Evolutionary conservation across 2,797 vertebrate species (phyloP), one percentile per base, ranked within the genome.

Genomic region (Thalassophryne amazonica): DNA sequence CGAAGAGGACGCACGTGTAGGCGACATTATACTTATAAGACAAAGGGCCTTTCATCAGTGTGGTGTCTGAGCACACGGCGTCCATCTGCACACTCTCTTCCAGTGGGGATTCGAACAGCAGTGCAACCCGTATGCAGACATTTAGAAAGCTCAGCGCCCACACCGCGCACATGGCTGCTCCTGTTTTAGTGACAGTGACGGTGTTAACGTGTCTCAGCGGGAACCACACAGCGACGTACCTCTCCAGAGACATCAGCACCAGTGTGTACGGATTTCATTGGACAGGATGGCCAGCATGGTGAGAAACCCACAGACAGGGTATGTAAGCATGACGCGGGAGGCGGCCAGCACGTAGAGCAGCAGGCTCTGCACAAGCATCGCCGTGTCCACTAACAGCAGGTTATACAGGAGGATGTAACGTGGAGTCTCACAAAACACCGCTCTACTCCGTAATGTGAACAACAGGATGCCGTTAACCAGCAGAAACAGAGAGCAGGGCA

Each of bases 381-480:
- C 6, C 0, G 84, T 82, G 21, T 89, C 86, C 33, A 60, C 46
- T 22, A 85, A 73, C 1, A 88, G 73, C 3, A 78, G 63, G 15
- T 69, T 73, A 22, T 28, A 75, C 15, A 80, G 37, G 2, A 80
- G 55, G 29, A 86, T 31, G 27, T 83, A 87, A 3, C 87, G 80
- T 0, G 75, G 48, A 0, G 72, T 78, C 30, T 88, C 80, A 1
- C 43, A 5, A 19, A 89, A 84, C 2, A 69, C 23, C 0, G 43
- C 1, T 37, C 82, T 84, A 20, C 76, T 81, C 22, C 68, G 37
- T 9, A 87, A 4, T 15, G 56, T 73, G 34, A 55, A 60, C 8
- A 87, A 17, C 68, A 85, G 78, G 37, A 47, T 15, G 2, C 40
- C 29, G 9, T 87, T 88, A 6, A 86, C n/a, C n/a, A n/a, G n/a